Evolutionary conservation across 92 coral and sea anemone genomes (phyloP).

Genomic region (Desmophyllum pertusum): DNA sequence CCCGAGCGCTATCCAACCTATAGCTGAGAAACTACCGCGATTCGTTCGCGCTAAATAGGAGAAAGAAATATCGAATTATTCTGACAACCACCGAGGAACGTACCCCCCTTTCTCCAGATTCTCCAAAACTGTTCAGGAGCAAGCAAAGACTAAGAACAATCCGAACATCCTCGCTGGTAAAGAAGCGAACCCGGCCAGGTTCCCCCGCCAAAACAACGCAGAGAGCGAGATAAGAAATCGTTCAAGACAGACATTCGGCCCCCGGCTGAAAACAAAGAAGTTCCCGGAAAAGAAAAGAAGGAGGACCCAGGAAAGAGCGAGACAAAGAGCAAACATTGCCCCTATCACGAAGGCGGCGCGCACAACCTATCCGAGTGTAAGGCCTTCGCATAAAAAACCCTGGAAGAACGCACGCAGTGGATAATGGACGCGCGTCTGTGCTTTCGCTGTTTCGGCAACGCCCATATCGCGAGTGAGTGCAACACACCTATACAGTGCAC

Average conservation of each 20-base stretch:
- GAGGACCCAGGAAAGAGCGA: conserved; percentile 18
- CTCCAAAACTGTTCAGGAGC: conserved; percentile 48
- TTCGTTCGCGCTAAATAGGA: conserved; percentile 61
- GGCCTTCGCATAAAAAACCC: conserved; percentile 56
- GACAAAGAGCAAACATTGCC: conserved; percentile 45
- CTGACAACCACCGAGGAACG: conserved; percentile 39
- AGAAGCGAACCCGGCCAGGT: not conserved
- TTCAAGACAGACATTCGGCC: not conserved
- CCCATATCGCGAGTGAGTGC: conserved; percentile 61
- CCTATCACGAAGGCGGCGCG: conserved; percentile 61
- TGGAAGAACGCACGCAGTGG: conserved; percentile 67
- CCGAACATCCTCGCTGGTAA: conserved; percentile 48
- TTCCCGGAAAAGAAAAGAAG: too few relatives aligned
- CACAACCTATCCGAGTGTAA: conserved; percentile 61
- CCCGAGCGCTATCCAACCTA: too few relatives aligned
- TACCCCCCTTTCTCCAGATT: conserved; percentile 56
- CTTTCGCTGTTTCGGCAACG: conserved; percentile 56
- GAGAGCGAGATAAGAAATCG: not conserved
- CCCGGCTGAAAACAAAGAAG: conserved; percentile 18
- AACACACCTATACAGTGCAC: conserved; percentile 45
- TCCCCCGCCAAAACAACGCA: not conserved
- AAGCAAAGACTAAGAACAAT: conserved; percentile 58
- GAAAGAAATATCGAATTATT: conserved; percentile 48
- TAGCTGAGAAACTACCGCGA: conserved; percentile 49
- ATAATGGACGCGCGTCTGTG: conserved; percentile 54